Evolutionary conservation across 1,140 invertebrate genomes (phyloP).

Genomic region (Leptinotarsa lineolata): DNA sequence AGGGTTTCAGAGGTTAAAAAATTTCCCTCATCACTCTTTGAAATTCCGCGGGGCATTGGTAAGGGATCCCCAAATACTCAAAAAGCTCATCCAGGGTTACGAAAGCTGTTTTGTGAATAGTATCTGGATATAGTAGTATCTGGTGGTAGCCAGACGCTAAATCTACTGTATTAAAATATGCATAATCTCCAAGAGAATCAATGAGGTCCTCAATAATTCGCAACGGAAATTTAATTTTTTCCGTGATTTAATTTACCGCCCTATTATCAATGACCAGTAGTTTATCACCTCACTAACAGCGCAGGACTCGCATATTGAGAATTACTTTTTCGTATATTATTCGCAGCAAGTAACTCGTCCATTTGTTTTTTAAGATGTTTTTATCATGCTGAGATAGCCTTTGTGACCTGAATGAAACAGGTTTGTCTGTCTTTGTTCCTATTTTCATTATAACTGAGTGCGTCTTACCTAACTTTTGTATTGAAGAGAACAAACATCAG

Average conservation of each 20-base stretch:
- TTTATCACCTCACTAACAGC: slow-evolving; percentile 9
- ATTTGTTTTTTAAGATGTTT: not conserved
- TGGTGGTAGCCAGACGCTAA: not conserved
- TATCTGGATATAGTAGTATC: not conserved
- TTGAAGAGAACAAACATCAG: too few species aligned
- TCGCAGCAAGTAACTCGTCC: slow-evolving; percentile 6
- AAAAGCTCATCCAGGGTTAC: slow-evolving; percentile 10
- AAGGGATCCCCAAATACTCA: not conserved
- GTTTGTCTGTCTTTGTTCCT: too few species aligned
- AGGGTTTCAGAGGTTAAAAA: slow-evolving; percentile 10
- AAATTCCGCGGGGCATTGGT: not conserved
- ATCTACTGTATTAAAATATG: slow-evolving; percentile 12
- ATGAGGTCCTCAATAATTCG: slow-evolving; percentile 27
- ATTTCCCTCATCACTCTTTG: slow-evolving; percentile 24
- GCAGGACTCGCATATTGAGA: slow-evolving; percentile 12
- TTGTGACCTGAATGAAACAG: not conserved
- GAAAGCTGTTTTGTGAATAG: not conserved
- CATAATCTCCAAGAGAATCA: slow-evolving; percentile 20
- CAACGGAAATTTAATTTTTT: slow-evolving; percentile 34
- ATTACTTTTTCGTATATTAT: slow-evolving; percentile 3
- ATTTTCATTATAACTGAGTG: too few species aligned
- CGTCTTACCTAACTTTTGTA: too few species aligned
- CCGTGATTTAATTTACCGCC: slow-evolving; percentile 40
- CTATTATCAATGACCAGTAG: slow-evolving; percentile 39
- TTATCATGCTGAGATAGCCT: not conserved